Percentiles rank a stretch among this genome's conserved stretches.
Evolutionary conservation across 53 echinoderm and acorn worm genomes (phyloP).

Genomic region (Patiria pectinifera): DNA sequence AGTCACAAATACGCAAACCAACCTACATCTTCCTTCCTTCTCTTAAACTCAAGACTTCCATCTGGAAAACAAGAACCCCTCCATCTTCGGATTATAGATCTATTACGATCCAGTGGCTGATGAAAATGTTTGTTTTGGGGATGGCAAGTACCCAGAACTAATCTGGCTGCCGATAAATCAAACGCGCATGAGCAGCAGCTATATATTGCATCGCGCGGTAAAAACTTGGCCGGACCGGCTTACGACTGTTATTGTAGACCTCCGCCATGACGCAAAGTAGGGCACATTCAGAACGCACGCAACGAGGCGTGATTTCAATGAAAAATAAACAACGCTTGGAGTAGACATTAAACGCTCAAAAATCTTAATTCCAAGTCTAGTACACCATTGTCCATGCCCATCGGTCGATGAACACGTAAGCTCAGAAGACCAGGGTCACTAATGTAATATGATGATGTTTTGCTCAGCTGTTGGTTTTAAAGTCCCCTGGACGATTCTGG

Average conservation of each 20-base stretch:
- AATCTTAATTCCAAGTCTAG: neutral
- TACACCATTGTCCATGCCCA: neutral
- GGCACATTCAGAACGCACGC: neutral
- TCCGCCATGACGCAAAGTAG: slow-evolving; percentile 24
- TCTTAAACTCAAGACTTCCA: neutral
- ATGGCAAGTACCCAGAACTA: slow-evolving; percentile 38
- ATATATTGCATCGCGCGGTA: neutral
- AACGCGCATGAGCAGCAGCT: slow-evolving; percentile 15
- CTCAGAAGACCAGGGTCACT: neutral
- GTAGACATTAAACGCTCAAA: neutral
- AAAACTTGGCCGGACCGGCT: neutral
- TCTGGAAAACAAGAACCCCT: neutral
- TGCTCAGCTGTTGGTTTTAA: neutral
- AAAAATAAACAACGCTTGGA: neutral
- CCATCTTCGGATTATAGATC: slow-evolving; percentile 16
- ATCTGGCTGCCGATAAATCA: slow-evolving; percentile 45
- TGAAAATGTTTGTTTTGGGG: slow-evolving; percentile 36
- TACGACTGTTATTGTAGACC: slow-evolving; percentile 28
- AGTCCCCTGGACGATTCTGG: too few relatives aligned
- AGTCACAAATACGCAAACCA: slow-evolving; percentile 5
- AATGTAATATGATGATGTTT: neutral
- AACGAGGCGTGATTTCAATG: neutral
- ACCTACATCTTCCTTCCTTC: neutral
- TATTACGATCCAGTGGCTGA: slow-evolving; percentile 26
- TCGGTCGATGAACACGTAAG: neutral